Evolutionary conservation across 2,797 vertebrate species (phyloP).

Genomic region (Melopsittacus undulatus): DNA sequence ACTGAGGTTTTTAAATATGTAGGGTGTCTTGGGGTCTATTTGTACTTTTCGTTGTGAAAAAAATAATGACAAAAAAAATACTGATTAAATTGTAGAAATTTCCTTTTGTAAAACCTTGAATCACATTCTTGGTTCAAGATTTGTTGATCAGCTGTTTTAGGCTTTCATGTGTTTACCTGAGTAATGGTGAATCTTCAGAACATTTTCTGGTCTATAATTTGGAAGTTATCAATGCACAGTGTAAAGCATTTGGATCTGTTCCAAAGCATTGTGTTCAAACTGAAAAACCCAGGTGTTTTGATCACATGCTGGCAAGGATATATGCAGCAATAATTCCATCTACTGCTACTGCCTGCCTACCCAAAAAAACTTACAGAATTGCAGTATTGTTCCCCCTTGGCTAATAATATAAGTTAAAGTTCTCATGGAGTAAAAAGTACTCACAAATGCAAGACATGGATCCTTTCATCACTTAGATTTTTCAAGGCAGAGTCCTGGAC

Average conservation of each 20-base stretch:
- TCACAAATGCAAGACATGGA: not conserved
- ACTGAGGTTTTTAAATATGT: not conserved
- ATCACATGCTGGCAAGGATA: not conserved
- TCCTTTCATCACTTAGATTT: not conserved
- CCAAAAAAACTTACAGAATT: not conserved
- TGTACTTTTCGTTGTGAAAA: not conserved
- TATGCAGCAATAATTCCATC: slow-evolving; percentile 46
- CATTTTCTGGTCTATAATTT: not conserved
- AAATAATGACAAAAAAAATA: not conserved
- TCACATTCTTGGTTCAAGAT: not conserved
- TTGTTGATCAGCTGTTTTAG: not conserved
- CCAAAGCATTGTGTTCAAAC: slow-evolving; percentile 3
- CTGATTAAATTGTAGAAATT: not conserved
- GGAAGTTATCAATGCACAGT: not conserved
- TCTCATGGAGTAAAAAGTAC: not conserved
- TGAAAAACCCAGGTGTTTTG: slow-evolving; percentile 30
- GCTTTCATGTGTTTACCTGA: not conserved
- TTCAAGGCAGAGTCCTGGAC: not conserved
- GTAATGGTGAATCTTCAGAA: not conserved
- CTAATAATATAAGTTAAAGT: not conserved
- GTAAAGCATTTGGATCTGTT: slow-evolving; percentile 9
- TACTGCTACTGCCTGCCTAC: not conserved
- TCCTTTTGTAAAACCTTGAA: not conserved
- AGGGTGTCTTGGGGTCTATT: not conserved
- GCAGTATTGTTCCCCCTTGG: not conserved